Evolutionary conservation across 2,113 vertebrate genomes (phyloP), one percentile per base, ranked within the genome.

Genomic region (Microcebus lehilahytsara): DNA sequence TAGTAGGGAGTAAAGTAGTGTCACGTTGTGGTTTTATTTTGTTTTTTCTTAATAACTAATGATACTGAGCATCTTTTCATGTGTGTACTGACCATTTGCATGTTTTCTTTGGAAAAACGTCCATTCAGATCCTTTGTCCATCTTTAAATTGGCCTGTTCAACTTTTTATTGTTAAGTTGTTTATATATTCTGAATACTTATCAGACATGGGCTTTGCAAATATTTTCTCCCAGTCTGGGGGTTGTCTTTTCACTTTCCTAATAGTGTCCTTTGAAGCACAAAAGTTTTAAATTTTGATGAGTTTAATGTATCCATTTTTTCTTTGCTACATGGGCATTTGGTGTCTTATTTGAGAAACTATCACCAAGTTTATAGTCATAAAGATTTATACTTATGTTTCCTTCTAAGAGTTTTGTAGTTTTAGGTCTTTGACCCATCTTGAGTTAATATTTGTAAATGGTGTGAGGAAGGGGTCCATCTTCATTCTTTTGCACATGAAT

Each of bases 101-200:
- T 88, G 23, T 89, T 51, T 42, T 86, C 42, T 69, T 88, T 30
- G 23, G 22, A 58, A 60, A 85, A 80, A 69, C 56, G 34, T n/a
- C 10, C 32, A 56, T 79, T 88, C 13, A 87, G 22, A 58, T 62
- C 10, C 23, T 78, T 94, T 94, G 85, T 19, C 66, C 34, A 37
- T 60, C 84, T 80, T 56, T 37, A 69, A 92, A 53, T 46, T 81
- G 32, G 22, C 37, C 40, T 92, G 37, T 25, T 37, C 40, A 11
- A 79, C 1, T 69, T 96, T 96, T 77, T 66, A 56, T 69, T 95
- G 56, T 83, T 94, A 80, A 56, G 32, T 86, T 78, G 19, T 40
- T 72, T 81, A 23, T 34, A 16, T 77, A 83, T 40, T 37, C 34
- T 83, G 17, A 74, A 51, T 53, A 67, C 4, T 71, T 53, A 60